Evolutionary conservation across 2,113 vertebrate species (phyloP).

Genomic region (Siphamia tubifer): DNA sequence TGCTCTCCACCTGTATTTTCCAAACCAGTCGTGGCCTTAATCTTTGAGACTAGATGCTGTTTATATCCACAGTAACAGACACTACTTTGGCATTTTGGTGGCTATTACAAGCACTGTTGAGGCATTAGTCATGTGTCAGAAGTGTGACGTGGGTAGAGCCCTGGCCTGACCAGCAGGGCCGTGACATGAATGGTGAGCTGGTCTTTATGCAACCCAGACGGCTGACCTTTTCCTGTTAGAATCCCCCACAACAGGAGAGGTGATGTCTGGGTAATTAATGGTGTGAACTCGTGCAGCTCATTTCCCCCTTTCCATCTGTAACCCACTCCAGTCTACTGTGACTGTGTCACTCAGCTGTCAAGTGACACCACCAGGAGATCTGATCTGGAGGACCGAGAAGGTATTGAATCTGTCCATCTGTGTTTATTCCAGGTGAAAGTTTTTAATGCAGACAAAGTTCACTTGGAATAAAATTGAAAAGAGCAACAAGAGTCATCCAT

Average conservation of each 20-base stretch:
- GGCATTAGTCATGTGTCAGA: constrained; percentile 61
- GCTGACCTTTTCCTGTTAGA: constrained; percentile 69
- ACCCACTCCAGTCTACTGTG: neutral
- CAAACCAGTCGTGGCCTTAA: neutral
- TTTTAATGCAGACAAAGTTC: constrained; percentile 6
- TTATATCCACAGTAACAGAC: constrained; percentile 25
- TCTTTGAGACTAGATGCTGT: constrained; percentile 18
- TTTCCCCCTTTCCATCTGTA: constrained; percentile 5
- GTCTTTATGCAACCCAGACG: constrained; percentile 54
- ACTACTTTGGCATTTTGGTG: constrained; percentile 55
- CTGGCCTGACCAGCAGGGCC: constrained; percentile 17
- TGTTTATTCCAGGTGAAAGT: constrained; percentile 16
- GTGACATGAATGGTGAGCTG: constrained; percentile 60
- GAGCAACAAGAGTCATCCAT: neutral
- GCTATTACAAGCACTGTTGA: constrained; percentile 44
- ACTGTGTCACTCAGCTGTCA: constrained; percentile 39
- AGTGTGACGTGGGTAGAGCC: constrained; percentile 45
- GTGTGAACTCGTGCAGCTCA: constrained; percentile 30
- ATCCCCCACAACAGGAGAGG: constrained; percentile 31
- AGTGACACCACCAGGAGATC: constrained; percentile 2
- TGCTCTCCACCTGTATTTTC: neutral
- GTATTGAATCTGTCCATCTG: constrained; percentile 19
- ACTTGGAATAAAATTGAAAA: constrained; percentile 36
- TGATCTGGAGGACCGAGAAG: neutral
- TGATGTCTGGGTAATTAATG: constrained; percentile 68